These are phyloP conservation scores for Odocoileus hemionus DNA, from an alignment of 2,113 vertebrate genomes.

Conservation along the genomic window DNA sequence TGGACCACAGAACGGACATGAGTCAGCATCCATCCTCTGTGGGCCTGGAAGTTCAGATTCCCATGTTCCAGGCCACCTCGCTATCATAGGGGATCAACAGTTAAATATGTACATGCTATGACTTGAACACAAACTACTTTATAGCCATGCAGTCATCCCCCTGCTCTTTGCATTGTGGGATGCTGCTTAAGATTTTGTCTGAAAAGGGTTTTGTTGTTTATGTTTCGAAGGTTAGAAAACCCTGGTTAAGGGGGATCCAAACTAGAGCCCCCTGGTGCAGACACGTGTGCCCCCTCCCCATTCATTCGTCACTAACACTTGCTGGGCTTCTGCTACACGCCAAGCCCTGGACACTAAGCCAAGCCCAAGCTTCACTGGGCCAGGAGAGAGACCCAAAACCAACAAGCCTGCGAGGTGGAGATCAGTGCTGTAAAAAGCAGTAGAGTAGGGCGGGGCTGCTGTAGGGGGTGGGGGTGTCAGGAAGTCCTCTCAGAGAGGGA, in stretches of 20 bases:
- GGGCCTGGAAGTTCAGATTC: not conserved
- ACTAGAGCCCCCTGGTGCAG: not conserved
- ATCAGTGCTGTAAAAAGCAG: not conserved
- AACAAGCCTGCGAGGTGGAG: no score
- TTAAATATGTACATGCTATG: not conserved
- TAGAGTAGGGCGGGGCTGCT: no score
- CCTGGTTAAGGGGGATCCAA: not conserved
- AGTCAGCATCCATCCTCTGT: not conserved
- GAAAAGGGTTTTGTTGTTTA: not conserved
- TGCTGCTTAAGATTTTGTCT: not conserved
- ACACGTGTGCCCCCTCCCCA: accelerated
- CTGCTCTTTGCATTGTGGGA: not conserved
- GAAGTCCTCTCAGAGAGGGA: not conserved
- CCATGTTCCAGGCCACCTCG: not conserved
- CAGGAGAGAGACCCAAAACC: not conserved
- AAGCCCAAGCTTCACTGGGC: not conserved
- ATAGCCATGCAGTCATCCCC: not conserved
- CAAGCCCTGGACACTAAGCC: not conserved
- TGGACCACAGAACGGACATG: not conserved
- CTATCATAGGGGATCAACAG: not conserved
- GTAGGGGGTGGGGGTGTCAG: no score
- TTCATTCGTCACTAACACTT: not conserved
- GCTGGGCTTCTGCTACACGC: not conserved
- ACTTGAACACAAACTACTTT: not conserved
- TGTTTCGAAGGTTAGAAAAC: not conserved